phyloP scores from a whole-genome alignment of 1,140 invertebrate genomes.

The Matsumurasca onukii region DNA sequence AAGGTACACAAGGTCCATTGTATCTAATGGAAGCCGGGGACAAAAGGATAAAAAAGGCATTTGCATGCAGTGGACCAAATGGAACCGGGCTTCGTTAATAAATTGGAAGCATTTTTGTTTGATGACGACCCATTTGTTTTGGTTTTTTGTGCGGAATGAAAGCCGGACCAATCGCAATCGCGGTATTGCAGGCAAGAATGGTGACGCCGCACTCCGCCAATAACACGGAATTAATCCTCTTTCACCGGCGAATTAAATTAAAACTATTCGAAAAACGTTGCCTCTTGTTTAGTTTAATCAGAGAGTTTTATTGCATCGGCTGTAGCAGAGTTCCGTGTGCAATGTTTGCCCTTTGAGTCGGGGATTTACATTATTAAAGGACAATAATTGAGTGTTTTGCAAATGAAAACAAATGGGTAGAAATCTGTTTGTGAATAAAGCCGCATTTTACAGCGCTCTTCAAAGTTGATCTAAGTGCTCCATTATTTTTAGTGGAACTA shows the following conservation, averaged over 20 bases:
- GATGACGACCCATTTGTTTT: slow-evolving; percentile 5
- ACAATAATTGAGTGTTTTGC: no score
- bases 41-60: slow-evolving; percentile 20
- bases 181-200: slow-evolving; percentile 19
- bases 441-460: no score
- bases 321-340: neutral
- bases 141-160: slow-evolving; percentile 21
- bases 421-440: no score
- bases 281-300: slow-evolving; percentile 16
- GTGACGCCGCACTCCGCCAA: neutral
- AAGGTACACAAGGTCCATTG: slow-evolving; percentile 14
- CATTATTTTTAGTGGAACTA: no score
- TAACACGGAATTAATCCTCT: slow-evolving; percentile 21
- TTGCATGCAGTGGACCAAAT: slow-evolving; percentile 20
- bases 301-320: neutral
- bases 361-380: neutral
- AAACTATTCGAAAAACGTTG: slow-evolving; percentile 23
- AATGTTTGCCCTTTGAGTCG: neutral
- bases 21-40: slow-evolving; percentile 16
- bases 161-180: slow-evolving; percentile 8
- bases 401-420: no score
- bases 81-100: slow-evolving; percentile 24
- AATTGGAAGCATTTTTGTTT: slow-evolving; percentile 29
- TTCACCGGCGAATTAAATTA: slow-evolving; percentile 22
- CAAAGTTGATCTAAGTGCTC: no score